phyloP scores from a whole-genome alignment of 2,888 invertebrate genomes.

The Galeopsomyia nigrocyanea region DNA sequence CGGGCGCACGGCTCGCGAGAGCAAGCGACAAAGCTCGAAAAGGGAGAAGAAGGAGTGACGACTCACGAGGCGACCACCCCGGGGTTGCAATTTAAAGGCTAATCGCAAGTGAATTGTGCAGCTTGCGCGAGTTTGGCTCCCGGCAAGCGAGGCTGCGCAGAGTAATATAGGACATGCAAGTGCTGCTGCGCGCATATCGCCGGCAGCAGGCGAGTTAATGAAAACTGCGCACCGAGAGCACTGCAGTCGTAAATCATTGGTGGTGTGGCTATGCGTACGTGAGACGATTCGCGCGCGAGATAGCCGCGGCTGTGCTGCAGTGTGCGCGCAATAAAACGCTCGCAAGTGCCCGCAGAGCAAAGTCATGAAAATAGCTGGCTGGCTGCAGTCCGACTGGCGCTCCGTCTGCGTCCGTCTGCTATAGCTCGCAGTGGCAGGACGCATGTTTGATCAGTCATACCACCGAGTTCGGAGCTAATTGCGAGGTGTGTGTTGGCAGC shows the following conservation, averaged over 20 bases:
- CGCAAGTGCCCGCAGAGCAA: no score
- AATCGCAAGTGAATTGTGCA: slow-evolving; percentile 50
- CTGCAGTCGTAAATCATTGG: background rate
- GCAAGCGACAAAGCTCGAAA: slow-evolving; percentile 36
- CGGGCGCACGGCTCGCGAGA: slow-evolving; percentile 12
- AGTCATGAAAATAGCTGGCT: no score
- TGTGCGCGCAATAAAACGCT: no score
- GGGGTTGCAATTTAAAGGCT: slow-evolving; percentile 69
- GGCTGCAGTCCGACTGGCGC: no score
- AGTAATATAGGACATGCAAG: no score
- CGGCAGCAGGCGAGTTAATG: background rate
- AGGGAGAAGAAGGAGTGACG: slow-evolving; percentile 45
- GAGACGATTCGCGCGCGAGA: background rate
- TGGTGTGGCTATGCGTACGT: background rate
- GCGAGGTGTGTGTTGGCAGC: slow-evolving; percentile 53
- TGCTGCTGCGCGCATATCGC: background rate
- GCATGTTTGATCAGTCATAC: slow-evolving; percentile 48
- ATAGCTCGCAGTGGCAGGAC: no score
- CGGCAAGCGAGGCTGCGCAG: background rate
- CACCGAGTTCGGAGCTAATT: slow-evolving; percentile 52
- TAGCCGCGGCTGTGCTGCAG: no score
- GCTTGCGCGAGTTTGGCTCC: background rate
- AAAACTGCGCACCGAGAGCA: background rate
- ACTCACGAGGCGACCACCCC: slow-evolving; percentile 63
- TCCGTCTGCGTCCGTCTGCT: no score